phyloP scores from a whole-genome alignment of 2,113 vertebrate genomes.

The Sander vitreus region DNA sequence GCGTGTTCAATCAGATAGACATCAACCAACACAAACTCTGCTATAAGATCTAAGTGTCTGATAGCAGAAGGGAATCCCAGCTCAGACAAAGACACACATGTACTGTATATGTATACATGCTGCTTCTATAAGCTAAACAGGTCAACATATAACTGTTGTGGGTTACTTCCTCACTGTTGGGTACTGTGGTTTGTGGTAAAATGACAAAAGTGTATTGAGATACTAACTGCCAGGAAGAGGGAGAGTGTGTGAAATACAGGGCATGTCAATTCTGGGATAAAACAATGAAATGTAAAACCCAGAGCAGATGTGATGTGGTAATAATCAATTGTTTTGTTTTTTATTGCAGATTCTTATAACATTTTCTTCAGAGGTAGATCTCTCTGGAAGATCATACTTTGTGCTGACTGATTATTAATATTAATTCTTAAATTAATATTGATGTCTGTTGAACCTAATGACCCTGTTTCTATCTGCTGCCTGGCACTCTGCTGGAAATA shows the following conservation, averaged over 20 bases:
- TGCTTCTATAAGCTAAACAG: constrained; percentile 47
- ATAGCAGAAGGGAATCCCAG: constrained; percentile 51
- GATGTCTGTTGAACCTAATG: constrained; percentile 12
- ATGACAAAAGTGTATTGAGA: constrained; percentile 43
- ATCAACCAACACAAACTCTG: constrained; percentile 34
- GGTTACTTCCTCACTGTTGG: constrained; percentile 45
- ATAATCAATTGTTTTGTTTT: not conserved
- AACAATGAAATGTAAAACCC: constrained; percentile 16
- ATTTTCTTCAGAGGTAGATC: not conserved
- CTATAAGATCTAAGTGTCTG: constrained; percentile 54
- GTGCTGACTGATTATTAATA: not conserved
- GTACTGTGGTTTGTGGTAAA: constrained; percentile 65
- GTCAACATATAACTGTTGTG: constrained; percentile 51
- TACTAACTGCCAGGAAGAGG: constrained; percentile 51
- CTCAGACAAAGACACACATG: constrained; percentile 13
- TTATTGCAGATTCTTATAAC: not conserved
- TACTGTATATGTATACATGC: constrained; percentile 17
- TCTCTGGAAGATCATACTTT: not conserved
- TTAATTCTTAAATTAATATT: not conserved
- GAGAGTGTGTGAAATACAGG: constrained; percentile 29
- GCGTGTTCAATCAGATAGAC: constrained; percentile 48
- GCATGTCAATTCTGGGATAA: not conserved
- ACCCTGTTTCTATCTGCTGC: not conserved
- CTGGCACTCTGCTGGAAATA: not conserved
- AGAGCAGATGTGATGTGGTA: not conserved